Base-by-base conservation (phyloP, 1,140 invertebrate genomes). In the Microplitis demolitor region DNA sequence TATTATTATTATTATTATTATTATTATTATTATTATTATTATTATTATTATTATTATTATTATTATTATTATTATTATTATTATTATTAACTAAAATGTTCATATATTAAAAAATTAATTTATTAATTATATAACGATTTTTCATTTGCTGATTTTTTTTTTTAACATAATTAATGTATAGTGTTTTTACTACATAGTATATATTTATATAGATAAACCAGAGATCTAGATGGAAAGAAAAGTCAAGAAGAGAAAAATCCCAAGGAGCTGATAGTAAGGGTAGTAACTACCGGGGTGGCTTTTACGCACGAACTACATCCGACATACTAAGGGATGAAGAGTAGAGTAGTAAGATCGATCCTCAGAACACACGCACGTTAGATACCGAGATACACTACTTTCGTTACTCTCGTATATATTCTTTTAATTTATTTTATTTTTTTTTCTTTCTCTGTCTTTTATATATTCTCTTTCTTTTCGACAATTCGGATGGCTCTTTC, bases 281-380 rank as follows among this genome's bases (percentile, higher is more conserved):
- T 78, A 76, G 77, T 78, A 79, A 9, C n/a, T 45, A 34, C 34
- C 51, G 71, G 56, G 63, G 63, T 66, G 71, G 54, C 35, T 72
- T 82, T 83, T 81, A 83, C 82, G 82, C 80, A 82, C 78, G 79
- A 80, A 79, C 77, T 79, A 74, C 78, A 80, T 74, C 76, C 76
- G 78, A 80, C 79, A 79, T 76, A 76, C 74, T 63, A 60, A 78
- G 69, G 66, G 24, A 71, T 56, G 68, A 69, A 62, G 69, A 75
- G 50, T 50, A 31, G 39, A 33, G 13, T 31, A 16, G 39, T 14
- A 39, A 31, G 63, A 34, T 79, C 77, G 77, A 79, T 78, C 77
- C 74, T 60, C 11, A 67, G 31, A 66, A 39, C 66, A 67, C 14
- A 11, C 54, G n/a, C 51, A 73, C 70, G 73, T 54, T 31, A 63